These are phyloP conservation scores for Agrilus cyanescens DNA, from an alignment of 2,888 invertebrate species.

Conservation along the genomic window DNA sequence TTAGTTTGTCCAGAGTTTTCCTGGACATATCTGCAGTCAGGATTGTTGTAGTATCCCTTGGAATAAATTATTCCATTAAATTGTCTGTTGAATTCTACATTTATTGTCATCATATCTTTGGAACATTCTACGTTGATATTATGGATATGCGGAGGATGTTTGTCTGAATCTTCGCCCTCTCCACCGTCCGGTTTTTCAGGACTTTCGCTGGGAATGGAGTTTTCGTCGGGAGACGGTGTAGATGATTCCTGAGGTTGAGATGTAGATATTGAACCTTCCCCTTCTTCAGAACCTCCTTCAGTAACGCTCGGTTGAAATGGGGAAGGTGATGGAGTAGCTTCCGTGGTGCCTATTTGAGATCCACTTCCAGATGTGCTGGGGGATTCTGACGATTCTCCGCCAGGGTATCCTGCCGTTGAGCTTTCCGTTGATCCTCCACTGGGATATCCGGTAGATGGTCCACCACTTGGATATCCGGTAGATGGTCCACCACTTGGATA, in stretches of 20 bases:
- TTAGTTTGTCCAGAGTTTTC: constrained; percentile 57
- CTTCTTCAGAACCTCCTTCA: neutral
- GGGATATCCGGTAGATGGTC: constrained; percentile 7
- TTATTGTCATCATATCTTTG: constrained; percentile 73
- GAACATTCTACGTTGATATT: constrained; percentile 64
- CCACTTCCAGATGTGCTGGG: constrained; percentile 9
- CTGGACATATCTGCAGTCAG: constrained; percentile 60
- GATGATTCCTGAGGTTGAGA: constrained; percentile 1
- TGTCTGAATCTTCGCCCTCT: constrained; percentile 19
- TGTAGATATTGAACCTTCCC: neutral
- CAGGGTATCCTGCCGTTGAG: constrained; percentile 15
- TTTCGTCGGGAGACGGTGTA: constrained; percentile 16
- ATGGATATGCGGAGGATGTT: constrained; percentile 66
- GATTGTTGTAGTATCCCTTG: constrained; percentile 57
- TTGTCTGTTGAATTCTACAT: constrained; percentile 62
- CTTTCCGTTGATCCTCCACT: constrained; percentile 18
- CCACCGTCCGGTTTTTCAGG: constrained; percentile 11
- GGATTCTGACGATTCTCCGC: constrained; percentile 10
- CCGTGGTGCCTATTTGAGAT: constrained; percentile 5
- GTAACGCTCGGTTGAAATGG: neutral
- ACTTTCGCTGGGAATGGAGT: constrained; percentile 13
- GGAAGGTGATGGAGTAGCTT: neutral
- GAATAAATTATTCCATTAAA: constrained; percentile 74
- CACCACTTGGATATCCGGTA: constrained; percentile 6
- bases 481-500: constrained; percentile 11